Evolutionary conservation across 1,140 invertebrate genomes (phyloP), one percentile per base, ranked within the genome.

Genomic region (Oryctes rhinoceros): DNA sequence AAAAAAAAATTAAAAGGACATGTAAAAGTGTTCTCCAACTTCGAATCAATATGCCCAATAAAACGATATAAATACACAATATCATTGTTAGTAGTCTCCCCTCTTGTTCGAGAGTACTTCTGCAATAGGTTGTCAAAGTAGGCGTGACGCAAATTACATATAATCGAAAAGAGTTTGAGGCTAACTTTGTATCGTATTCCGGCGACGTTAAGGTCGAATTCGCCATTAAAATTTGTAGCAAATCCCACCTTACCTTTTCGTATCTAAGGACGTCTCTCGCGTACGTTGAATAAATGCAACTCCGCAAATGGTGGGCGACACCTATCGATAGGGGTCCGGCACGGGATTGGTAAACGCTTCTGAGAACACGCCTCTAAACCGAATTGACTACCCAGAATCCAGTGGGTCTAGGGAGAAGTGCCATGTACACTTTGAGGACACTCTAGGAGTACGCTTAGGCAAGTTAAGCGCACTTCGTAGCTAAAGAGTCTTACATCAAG

Each of bases 401-500:
- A 85, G 82, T 83, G 80, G 86, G 83, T 83, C 84, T 82, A 81
- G 77, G 80, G 83, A 84, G 83, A 85, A 87, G 86, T 86, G 86
- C 87, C 87, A 87, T 87, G 87, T 87, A 87, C 86, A 85, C 86
- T 87, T 87, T 84, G 86, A 87, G 86, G 84, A 85, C 87, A 87
- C 87, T 87, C 86, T 87, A 87, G 83, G 87, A 87, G 87, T 84
- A 87, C 87, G 87, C 86, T 87, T 87, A 87, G 87, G 86, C 86
- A 87, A 87, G 87, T 87, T 87, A 87, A 87, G 87, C 87, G 86
- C 85, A 85, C 87, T 87, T 87, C 83, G 86, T 84, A 84, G 86
- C 85, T 87, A 87, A 87, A 87, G 87, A 87, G 86, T 87, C 87
- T 87, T 87, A 87, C 86, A 87, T 87, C 86, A 87, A 87, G 86